Evolutionary conservation across 2,888 invertebrate genomes (phyloP).

Genomic region (Drosophila basisetae): DNA sequence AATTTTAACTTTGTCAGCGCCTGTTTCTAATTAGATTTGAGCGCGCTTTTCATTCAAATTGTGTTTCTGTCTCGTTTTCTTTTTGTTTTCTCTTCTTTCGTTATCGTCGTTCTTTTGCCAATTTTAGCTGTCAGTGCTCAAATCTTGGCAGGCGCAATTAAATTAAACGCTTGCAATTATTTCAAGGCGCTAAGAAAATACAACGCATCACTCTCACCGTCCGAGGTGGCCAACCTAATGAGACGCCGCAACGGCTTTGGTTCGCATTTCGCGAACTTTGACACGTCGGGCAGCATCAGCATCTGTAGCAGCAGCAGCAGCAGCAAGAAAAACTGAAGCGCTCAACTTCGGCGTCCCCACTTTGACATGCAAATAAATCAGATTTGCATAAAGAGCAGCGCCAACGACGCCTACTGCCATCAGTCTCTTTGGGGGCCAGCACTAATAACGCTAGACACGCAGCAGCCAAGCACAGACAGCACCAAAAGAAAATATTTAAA

Average conservation of each 20-base stretch:
- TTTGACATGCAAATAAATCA: conserved; percentile 82
- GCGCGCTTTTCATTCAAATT: conserved; percentile 65
- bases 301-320: conserved; percentile 4
- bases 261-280: conserved; percentile 55
- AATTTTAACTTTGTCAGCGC: conserved; percentile 69
- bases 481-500: not conserved
- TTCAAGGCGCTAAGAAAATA: conserved; percentile 70
- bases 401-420: conserved; percentile 14
- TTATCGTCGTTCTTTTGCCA: conserved; percentile 3
- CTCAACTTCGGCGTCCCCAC: conserved; percentile 45
- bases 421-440: conserved; percentile 18
- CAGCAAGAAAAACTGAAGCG: conserved; percentile 24
- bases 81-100: conserved; percentile 15
- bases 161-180: conserved; percentile 82
- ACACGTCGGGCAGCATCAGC: conserved; percentile 27
- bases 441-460: conserved; percentile 61
- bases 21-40: conserved; percentile 77
- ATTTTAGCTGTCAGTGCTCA: conserved; percentile 36
- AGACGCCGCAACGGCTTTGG: conserved; percentile 29
- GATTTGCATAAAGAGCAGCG: conserved; percentile 75
- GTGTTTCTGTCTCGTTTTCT: conserved; percentile 25
- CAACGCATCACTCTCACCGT: conserved; percentile 29
- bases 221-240: conserved; percentile 54
- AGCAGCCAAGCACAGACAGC: conserved; percentile 6
- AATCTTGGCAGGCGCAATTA: conserved; percentile 76